Evolutionary conservation across 2,797 vertebrate species (phyloP), one percentile per base, ranked within the genome.

Genomic region (Aythya fuligula): DNA sequence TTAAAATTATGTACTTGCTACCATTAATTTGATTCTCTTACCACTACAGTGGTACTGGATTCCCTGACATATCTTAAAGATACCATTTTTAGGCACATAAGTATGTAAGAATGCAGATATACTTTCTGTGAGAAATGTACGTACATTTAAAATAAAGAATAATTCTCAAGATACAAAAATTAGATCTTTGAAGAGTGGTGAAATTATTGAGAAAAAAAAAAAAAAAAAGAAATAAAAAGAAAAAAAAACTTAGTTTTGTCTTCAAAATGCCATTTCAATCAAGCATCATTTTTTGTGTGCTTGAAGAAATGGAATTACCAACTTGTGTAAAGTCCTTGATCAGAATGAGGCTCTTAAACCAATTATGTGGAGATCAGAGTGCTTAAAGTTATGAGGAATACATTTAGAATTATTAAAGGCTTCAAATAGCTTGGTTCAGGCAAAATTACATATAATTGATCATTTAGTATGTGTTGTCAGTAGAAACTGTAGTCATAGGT

Each of bases 351-450:
- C 89, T 96, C 91, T 97, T 94, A 95, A 96, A 93, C 41, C 87
- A 96, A 96, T 97, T 97, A 96, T 80, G 84, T 92, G 76, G 84
- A 97, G 92, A 94, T 95, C 91, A 87, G 77, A 94, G 90, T 91
- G 86, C 74, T 96, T 93, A 85, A 95, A 96, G 93, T 89, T 87
- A 81, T 76, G 82, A 96, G 70, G 86, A 96, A 94, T 91, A 87
- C 58, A 93, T 85, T 96, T 87, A 93, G 78, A 92, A 95, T 91
- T 96, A 96, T 92, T 96, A 97, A 96, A 94, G 75, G 53, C 45
- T 95, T 96, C 88, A 95, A 91, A 93, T 82, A 95, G 57, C 92
- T 90, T 84, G 75, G 88, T 83, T 96, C 78, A 96, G 80, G 49
- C 43, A 92, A 96, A 96, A 96, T 96, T 83, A 79, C 38, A 57